phyloP scores from a whole-genome alignment of 2,797 vertebrate genomes.

The Microtus obscurus region DNA sequence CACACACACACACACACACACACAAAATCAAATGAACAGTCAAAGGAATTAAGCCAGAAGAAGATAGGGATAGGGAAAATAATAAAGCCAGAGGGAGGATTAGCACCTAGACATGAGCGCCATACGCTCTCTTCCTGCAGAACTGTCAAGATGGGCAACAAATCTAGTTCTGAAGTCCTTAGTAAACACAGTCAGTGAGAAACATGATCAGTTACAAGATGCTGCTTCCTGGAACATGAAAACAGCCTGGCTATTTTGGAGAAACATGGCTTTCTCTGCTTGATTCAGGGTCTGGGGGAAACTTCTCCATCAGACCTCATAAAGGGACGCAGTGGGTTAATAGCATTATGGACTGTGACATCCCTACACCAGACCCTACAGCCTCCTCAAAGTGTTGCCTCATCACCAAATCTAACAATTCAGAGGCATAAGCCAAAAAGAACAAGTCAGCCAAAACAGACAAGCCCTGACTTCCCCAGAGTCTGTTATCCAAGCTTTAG shows the following conservation, averaged over 20 bases:
- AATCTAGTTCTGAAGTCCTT: slow-evolving; percentile 18
- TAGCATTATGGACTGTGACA: neutral
- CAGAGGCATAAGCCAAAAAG: neutral
- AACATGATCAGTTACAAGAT: neutral
- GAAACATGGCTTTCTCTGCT: neutral
- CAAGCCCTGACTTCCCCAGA: neutral
- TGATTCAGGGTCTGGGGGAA: neutral
- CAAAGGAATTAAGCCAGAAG: slow-evolving; percentile 20
- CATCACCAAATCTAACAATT: neutral
- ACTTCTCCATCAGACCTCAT: neutral
- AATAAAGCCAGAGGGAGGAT: neutral
- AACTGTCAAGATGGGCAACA: slow-evolving; percentile 22
- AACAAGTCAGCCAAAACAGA: neutral
- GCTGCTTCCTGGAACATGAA: neutral
- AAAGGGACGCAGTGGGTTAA: neutral
- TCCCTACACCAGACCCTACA: too few relatives aligned
- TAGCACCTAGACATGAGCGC: neutral
- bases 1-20: neutral
- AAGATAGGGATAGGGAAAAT: neutral
- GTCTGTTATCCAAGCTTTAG: neutral
- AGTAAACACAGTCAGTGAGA: slow-evolving; percentile 37
- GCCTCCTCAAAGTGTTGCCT: neutral
- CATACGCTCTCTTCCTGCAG: neutral
- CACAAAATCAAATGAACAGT: slow-evolving; percentile 47
- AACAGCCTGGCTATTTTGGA: neutral